Evolutionary conservation across 2,888 invertebrate species (phyloP).

Genomic region (Schizaphis graminum): DNA sequence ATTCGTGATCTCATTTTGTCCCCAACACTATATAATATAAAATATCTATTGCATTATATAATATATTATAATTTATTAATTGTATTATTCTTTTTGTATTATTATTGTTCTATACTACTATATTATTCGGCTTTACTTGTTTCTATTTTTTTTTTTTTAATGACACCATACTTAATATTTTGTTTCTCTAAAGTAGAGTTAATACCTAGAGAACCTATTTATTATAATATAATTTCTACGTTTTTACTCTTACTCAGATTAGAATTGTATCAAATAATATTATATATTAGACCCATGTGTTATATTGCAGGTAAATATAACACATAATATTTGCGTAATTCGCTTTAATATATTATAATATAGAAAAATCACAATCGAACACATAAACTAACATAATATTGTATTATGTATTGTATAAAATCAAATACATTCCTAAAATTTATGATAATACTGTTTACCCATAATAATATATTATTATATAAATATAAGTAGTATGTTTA

Average conservation of each 20-base stretch:
- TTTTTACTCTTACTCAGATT: not conserved
- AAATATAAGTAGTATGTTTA: not conserved
- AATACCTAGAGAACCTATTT: not conserved
- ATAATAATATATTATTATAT: not conserved
- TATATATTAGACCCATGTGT: not conserved
- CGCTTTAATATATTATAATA: not conserved
- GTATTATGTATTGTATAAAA: not conserved
- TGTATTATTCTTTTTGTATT: constrained; percentile 41
- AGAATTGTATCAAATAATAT: not conserved
- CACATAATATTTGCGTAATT: not conserved
- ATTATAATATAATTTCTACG: not conserved
- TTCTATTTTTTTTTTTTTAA: constrained; percentile 36
- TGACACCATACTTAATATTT: not conserved
- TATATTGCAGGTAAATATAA: not conserved
- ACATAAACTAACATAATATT: not conserved
- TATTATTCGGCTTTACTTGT: constrained; percentile 2
- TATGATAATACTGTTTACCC: not conserved
- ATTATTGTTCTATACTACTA: constrained; percentile 5
- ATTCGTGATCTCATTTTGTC: constrained; percentile 53
- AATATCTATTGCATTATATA: constrained; percentile 3
- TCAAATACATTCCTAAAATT: not conserved
- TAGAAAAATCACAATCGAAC: not conserved
- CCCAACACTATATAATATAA: not conserved
- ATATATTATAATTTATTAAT: constrained; percentile 29
- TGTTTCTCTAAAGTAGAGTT: not conserved